Conservation (phyloP, 2,113 vertebrate genomes). For the Vidua macroura region DNA sequence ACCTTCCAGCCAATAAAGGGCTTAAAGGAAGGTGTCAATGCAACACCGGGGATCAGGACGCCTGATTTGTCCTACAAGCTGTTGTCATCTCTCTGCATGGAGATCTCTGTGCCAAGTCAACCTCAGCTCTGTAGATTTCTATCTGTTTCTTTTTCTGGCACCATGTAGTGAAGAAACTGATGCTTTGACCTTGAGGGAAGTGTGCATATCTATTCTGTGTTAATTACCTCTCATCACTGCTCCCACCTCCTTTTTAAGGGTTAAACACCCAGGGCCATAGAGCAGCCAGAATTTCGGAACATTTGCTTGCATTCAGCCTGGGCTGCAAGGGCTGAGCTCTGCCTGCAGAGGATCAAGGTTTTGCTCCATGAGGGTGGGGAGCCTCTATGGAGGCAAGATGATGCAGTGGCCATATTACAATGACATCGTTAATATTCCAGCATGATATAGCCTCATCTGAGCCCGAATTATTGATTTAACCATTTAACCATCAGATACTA, state of each 20-base stretch:
- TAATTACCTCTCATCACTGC: neutral
- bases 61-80: neutral
- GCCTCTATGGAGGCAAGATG: neutral
- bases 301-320: neutral
- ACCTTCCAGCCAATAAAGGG: neutral
- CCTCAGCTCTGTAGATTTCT: neutral
- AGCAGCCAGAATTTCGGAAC: neutral
- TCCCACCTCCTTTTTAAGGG: neutral
- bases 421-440: neutral
- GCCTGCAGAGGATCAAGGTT: neutral
- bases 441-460: neutral
- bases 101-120: neutral
- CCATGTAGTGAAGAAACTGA: neutral
- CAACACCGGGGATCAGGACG: neutral
- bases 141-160: neutral
- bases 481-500: neutral
- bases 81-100: neutral
- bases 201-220: neutral
- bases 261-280: neutral
- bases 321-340: neutral
- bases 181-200: neutral
- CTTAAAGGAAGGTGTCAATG: neutral
- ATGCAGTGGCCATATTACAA: neutral
- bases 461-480: neutral
- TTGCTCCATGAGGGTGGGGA: fast-evolving